Conservation (phyloP, 2,888 invertebrate genomes). For the Cistogaster globosa region DNA sequence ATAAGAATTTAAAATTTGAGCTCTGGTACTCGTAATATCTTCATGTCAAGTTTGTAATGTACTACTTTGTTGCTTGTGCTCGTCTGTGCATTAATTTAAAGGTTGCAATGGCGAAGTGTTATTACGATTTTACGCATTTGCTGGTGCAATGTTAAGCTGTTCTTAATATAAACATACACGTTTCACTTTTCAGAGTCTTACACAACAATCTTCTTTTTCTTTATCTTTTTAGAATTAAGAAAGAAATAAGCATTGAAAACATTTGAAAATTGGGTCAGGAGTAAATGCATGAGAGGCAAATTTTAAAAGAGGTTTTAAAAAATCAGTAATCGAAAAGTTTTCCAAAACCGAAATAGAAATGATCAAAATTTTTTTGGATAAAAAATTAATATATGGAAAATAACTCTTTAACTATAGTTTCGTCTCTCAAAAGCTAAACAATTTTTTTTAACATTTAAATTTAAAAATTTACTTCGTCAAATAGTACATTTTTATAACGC, state of each 20-base stretch:
- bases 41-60: conserved; percentile 70
- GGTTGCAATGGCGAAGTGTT: conserved; percentile 46
- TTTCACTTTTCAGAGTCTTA: conserved; percentile 60
- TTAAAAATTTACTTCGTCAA: no score
- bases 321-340: neutral
- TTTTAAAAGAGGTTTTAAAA: neutral
- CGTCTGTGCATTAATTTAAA: conserved; percentile 58
- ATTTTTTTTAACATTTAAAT: no score
- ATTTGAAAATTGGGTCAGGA: conserved; percentile 18
- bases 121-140: conserved; percentile 28
- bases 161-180: conserved; percentile 65
- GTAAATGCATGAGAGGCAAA: neutral
- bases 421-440: no score
- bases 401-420: no score
- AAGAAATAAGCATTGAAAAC: neutral
- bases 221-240: conserved; percentile 9
- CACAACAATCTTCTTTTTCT: conserved; percentile 31
- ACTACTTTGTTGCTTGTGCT: conserved; percentile 15
- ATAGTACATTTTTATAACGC: no score
- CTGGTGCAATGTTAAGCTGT: conserved; percentile 70
- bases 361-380: no score
- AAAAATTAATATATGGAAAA: no score
- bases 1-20: conserved; percentile 30
- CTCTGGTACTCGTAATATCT: conserved; percentile 32
- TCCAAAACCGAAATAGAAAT: neutral